Evolutionary conservation across 2,113 vertebrate species (phyloP).

Genomic region (Cyphomyrus plagiostoma): DNA sequence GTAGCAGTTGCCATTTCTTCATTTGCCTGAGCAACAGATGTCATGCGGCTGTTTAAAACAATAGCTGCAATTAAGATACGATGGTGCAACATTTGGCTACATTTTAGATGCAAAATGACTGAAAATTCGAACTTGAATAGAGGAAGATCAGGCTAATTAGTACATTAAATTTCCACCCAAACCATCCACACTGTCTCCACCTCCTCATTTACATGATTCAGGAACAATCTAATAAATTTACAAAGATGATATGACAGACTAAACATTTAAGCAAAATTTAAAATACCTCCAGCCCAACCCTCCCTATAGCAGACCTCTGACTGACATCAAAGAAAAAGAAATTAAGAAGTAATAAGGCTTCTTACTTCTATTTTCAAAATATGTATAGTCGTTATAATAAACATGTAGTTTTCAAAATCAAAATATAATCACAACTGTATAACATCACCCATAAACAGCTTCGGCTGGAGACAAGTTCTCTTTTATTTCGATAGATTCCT

Average conservation of each 20-base stretch:
- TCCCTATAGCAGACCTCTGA: slow-evolving; percentile 41
- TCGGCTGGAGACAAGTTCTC: not conserved
- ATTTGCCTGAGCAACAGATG: not conserved
- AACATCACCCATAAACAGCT: not conserved
- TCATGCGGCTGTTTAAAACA: not conserved
- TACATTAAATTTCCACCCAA: not conserved
- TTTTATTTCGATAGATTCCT: slow-evolving; percentile 43
- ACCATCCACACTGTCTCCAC: slow-evolving; percentile 11
- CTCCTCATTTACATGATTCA: slow-evolving; percentile 22
- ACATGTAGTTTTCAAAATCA: not conserved
- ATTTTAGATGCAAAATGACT: not conserved
- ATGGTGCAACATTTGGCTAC: not conserved
- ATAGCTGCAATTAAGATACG: not conserved
- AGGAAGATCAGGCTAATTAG: slow-evolving; percentile 34
- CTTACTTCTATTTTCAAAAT: not conserved
- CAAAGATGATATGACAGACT: slow-evolving; percentile 53
- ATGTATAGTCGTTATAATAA: slow-evolving; percentile 33
- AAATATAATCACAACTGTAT: not conserved
- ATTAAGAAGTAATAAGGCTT: slow-evolving; percentile 1
- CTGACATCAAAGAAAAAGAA: slow-evolving; percentile 35
- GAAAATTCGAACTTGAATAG: slow-evolving; percentile 47
- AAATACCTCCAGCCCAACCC: slow-evolving; percentile 41
- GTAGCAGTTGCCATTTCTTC: not conserved
- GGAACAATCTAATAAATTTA: slow-evolving; percentile 49
- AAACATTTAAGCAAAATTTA: slow-evolving; percentile 62